Evolutionary conservation across 1,140 invertebrate species (phyloP).

Genomic region (Oscheius sp.): DNA sequence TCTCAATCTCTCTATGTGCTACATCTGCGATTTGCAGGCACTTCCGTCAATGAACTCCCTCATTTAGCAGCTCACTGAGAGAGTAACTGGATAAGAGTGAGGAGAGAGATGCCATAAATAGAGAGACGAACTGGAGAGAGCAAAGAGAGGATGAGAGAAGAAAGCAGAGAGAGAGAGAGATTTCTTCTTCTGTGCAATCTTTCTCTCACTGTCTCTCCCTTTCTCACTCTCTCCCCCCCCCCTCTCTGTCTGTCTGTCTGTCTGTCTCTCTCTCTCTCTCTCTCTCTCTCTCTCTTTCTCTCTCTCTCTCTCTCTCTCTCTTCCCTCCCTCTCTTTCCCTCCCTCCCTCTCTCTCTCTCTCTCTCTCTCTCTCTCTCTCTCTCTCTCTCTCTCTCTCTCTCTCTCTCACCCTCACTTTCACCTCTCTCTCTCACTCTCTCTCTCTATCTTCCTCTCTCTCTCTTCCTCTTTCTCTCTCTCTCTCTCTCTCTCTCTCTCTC

Average conservation of each 20-base stretch:
- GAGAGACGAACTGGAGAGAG: too few relatives aligned
- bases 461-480: neutral
- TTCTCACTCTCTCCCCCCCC: neutral
- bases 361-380: neutral
- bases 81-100: too few relatives aligned
- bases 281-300: neutral
- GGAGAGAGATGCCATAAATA: too few relatives aligned
- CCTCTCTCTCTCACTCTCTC: neutral
- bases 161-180: too few relatives aligned
- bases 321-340: too few relatives aligned
- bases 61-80: too few relatives aligned
- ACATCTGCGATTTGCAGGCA: too few relatives aligned
- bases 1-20: neutral
- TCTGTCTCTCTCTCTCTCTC: neutral
- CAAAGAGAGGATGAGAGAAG: too few relatives aligned
- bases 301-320: neutral
- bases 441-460: neutral
- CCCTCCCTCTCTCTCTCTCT: too few relatives aligned
- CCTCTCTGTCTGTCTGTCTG: neutral
- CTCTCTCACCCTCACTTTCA: neutral
- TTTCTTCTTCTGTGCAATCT: neutral
- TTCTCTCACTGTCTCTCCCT: neutral
- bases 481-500: neutral
- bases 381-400: neutral
- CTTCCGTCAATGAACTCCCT: too few relatives aligned